A percentile compares a stretch with the other conserved stretches of the same genome.
These are phyloP conservation scores for Diaprepes abbreviatus DNA, from an alignment of 2,888 invertebrate genomes.

Conservation along the genomic window DNA sequence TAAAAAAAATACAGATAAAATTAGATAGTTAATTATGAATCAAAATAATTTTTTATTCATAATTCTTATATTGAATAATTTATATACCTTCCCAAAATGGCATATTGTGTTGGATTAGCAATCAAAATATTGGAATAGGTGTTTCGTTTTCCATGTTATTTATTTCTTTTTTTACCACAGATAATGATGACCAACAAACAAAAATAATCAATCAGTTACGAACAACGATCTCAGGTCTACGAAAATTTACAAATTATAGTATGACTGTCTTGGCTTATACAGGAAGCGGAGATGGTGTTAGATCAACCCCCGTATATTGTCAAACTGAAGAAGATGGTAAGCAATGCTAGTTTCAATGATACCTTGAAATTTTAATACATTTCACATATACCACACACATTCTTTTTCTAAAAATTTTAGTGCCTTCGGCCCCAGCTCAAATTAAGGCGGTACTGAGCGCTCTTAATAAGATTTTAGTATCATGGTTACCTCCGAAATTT, in stretches of 20 bases:
- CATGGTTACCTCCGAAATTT: constrained; percentile 89
- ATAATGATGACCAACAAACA: constrained; percentile 82
- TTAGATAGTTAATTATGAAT: no score
- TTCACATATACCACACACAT: not conserved
- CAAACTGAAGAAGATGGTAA: constrained; percentile 91
- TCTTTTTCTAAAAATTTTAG: constrained; percentile 67
- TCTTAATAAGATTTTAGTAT: constrained; percentile 86
- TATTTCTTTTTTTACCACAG: no score
- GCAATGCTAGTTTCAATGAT: no score
- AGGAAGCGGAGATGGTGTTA: constrained; percentile 88
- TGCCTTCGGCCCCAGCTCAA: constrained; percentile 90
- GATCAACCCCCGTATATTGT: constrained; percentile 87
- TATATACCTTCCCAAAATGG: no score
- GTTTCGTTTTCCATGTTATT: no score
- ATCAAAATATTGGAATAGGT: no score
- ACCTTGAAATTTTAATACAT: no score
- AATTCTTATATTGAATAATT: no score
- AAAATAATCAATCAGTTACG: constrained; percentile 80
- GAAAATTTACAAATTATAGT: constrained; percentile 92
- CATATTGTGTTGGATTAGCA: no score
- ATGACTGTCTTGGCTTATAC: constrained; percentile 92
- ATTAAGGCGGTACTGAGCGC: constrained; percentile 92
- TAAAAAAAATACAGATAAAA: no score
- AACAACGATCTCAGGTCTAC: constrained; percentile 81
- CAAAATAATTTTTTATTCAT: no score